Base-by-base conservation (phyloP, 2,888 invertebrate species). In the Diadegma fenestrale region DNA sequence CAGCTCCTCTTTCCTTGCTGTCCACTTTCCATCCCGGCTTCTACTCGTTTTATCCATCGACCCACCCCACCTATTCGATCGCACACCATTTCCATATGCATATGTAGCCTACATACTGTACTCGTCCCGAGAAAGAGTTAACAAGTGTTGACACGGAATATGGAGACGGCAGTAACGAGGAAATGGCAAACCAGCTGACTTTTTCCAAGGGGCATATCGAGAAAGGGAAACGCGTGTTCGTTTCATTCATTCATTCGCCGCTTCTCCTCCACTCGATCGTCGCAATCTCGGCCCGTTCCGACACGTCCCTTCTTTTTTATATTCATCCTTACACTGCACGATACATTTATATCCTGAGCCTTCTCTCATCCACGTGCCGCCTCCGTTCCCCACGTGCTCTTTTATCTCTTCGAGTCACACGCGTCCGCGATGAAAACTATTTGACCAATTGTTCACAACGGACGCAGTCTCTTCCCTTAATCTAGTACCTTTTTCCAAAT, bases 191-290 rank as follows among this genome's bases (percentile, higher is more conserved):
- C 66, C 88, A 66, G 81, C 75, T 85, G 84, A 85, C 86, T 87
- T 89, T 86, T 76, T 73, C 80, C 80, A 58, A 83, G 82, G 87
- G 58, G 63, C 66, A 61, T n/a, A n/a, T 45, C 58, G 63, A 75
- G 80, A 78, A 86, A 84, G 82, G 84, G 87, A 86, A 77, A 2
- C 33, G 82, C 83, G 81, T 80, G 85, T 81, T n/a, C 33, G 2
- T 33, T 4, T 33, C 68, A 76, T 86, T 87, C 85, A 87, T 87
- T 88, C 88, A 88, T 86, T 86, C 86, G 82, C 80, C 86, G 82
- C 80, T 86, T 87, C 87, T 80, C 80, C 76, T 71, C 43, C 26
- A 78, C 51, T 54, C 69, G 69, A 64, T 82, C 85, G 86, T 80
- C 85, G 78, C 85, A 83, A 82, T 78, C 81, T 77, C 81, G 80